These are phyloP conservation scores for Bombylius discolor DNA, from an alignment of 2,888 invertebrate genomes.

Conservation along the genomic window DNA sequence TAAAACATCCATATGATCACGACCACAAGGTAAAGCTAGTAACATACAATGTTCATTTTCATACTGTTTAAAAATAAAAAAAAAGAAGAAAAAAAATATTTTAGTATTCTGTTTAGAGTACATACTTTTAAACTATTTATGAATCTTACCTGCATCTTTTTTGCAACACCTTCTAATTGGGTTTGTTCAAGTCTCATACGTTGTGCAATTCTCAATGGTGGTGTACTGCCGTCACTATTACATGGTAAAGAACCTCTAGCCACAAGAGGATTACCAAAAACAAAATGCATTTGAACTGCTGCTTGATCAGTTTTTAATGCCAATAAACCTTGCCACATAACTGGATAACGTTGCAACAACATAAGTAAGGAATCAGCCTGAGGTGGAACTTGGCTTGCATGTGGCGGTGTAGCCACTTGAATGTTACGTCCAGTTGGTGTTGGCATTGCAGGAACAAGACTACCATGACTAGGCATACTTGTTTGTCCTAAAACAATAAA, in stretches of 20 bases:
- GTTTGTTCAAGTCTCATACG: conserved; percentile 93
- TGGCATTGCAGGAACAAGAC: conserved; percentile 25
- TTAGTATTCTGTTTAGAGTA: background rate
- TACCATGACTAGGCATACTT: conserved; percentile 21
- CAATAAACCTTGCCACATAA: conserved; percentile 94
- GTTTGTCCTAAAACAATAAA: conserved; percentile 13
- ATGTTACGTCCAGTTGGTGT: conserved; percentile 23
- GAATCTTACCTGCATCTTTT: conserved; percentile 79
- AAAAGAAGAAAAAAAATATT: conserved; percentile 6
- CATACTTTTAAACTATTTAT: background rate
- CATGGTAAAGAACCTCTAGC: conserved; percentile 80
- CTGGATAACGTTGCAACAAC: conserved; percentile 79
- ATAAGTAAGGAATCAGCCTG: conserved; percentile 73
- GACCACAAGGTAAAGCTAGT: conserved; percentile 88
- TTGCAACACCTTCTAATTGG: conserved; percentile 90
- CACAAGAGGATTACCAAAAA: conserved; percentile 83
- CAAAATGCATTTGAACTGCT: conserved; percentile 97
- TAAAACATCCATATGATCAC: conserved; percentile 84
- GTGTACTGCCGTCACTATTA: conserved; percentile 68
- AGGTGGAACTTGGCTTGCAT: conserved; percentile 65
- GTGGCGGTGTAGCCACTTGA: conserved; percentile 43
- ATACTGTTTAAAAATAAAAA: conserved; percentile 45
- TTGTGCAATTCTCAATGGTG: conserved; percentile 85
- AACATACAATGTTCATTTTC: conserved; percentile 94
- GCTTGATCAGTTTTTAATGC: conserved; percentile 95